phyloP scores from a whole-genome alignment of 1,140 invertebrate species.

The Harpegnathos saltator region DNA sequence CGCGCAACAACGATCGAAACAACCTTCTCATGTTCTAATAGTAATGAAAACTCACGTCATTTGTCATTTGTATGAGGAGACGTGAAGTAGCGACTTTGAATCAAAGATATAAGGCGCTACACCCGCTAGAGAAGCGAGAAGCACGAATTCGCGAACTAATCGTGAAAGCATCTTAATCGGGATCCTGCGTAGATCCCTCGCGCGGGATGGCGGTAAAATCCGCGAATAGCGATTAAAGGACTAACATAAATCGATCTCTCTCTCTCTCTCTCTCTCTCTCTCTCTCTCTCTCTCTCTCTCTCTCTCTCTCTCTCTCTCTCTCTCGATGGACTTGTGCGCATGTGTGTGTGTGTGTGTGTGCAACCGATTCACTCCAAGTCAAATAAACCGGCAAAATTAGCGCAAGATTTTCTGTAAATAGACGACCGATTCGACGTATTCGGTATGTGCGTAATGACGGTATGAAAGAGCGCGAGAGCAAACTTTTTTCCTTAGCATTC shows the following conservation, averaged over 20 bases:
- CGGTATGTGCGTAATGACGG: constrained; percentile 43
- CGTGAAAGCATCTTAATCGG: constrained; percentile 44
- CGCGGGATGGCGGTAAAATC: background rate
- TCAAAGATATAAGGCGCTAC: background rate
- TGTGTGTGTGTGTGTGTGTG: too few relatives aligned
- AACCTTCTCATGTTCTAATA: background rate
- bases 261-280: too few relatives aligned
- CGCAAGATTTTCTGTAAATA: constrained; percentile 46
- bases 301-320: too few relatives aligned
- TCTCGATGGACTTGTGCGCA: too few relatives aligned
- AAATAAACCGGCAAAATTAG: constrained; percentile 29
- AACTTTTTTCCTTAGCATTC: constrained; percentile 16
- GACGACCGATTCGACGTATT: constrained; percentile 47
- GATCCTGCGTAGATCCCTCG: background rate
- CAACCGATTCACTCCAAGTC: constrained; percentile 48
- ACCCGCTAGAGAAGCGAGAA: background rate
- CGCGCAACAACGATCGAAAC: background rate
- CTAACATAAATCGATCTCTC: constrained; percentile 45
- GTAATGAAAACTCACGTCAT: background rate
- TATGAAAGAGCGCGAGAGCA: constrained; percentile 40
- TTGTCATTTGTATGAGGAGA: background rate
- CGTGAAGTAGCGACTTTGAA: too few relatives aligned
- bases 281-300: too few relatives aligned
- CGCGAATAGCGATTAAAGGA: constrained; percentile 37
- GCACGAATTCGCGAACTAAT: constrained; percentile 4